A percentile compares a stretch with the other conserved stretches of the same genome.
Conservation (phyloP, 2,888 invertebrate species). For the Noctua pronuba region DNA sequence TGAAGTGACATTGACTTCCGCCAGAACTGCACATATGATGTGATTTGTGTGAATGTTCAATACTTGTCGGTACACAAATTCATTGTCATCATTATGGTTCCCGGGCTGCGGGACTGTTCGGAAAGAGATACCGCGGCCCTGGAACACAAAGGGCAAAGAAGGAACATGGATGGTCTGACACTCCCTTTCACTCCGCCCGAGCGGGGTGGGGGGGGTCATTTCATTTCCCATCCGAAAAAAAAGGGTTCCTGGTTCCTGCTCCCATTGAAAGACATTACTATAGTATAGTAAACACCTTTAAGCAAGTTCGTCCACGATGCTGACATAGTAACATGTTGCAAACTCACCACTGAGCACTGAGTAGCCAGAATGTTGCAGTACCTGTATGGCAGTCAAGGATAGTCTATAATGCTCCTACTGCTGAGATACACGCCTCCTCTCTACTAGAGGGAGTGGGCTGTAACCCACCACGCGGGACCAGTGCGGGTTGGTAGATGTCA, state of each 20-base stretch:
- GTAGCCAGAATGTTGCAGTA: background rate
- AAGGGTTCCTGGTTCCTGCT: too few species aligned
- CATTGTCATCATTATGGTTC: background rate
- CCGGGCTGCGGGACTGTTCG: too few species aligned
- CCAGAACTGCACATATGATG: background rate
- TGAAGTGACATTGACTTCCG: background rate
- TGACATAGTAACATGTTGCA: background rate
- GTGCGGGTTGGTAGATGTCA: background rate
- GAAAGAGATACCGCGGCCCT: too few species aligned
- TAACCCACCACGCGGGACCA: background rate
- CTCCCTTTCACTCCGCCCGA: too few species aligned
- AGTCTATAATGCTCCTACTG: background rate
- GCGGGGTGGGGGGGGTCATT: too few species aligned
- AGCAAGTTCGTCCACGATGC: background rate
- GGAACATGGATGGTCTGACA: too few species aligned
- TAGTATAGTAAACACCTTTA: background rate
- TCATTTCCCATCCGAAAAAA: too few species aligned
- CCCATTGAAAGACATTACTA: background rate
- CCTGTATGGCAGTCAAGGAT: background rate
- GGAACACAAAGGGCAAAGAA: too few species aligned
- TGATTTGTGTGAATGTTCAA: background rate
- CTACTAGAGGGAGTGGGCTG: background rate
- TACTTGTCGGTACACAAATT: background rate
- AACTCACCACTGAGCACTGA: background rate
- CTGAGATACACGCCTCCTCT: background rate